Evolutionary conservation across 2,888 invertebrate genomes (phyloP).

Genomic region (Sthenelais limicola): DNA sequence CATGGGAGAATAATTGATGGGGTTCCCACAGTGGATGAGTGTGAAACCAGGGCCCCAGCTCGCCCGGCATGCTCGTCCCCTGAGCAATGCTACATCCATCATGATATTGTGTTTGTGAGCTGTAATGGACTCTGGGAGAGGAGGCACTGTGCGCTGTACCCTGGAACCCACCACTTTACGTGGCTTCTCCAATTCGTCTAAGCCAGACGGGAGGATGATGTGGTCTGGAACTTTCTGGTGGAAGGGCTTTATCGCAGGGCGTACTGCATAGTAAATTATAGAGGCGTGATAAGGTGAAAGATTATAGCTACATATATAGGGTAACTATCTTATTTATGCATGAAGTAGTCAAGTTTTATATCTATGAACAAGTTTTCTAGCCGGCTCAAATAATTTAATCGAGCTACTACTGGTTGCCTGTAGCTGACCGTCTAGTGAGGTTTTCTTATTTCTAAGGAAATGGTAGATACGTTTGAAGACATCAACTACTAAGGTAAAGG

Average conservation of each 20-base stretch:
- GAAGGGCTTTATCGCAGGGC: conserved; percentile 37
- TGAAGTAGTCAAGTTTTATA: too few species aligned
- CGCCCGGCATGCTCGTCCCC: conserved; percentile 77
- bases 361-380: too few species aligned
- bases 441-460: too few species aligned
- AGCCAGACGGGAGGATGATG: conserved; percentile 61
- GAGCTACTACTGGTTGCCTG: too few species aligned
- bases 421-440: too few species aligned
- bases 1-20: conserved; percentile 23
- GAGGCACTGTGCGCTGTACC: conserved; percentile 56
- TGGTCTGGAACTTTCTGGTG: conserved; percentile 57
- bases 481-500: too few species aligned
- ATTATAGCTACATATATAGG: not conserved
- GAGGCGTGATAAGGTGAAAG: not conserved
- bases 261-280: not conserved
- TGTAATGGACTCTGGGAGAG: conserved; percentile 62
- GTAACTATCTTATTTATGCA: too few species aligned
- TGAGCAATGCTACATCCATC: conserved; percentile 71
- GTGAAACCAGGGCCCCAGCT: conserved; percentile 83
- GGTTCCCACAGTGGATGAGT: conserved; percentile 74
- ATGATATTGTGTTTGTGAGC: conserved; percentile 61
- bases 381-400: too few species aligned
- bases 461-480: too few species aligned
- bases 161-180: conserved; percentile 59
- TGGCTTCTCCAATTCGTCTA: conserved; percentile 53